Conservation (phyloP, 2,113 vertebrate species). For the Ranitomeya imitator region DNA sequence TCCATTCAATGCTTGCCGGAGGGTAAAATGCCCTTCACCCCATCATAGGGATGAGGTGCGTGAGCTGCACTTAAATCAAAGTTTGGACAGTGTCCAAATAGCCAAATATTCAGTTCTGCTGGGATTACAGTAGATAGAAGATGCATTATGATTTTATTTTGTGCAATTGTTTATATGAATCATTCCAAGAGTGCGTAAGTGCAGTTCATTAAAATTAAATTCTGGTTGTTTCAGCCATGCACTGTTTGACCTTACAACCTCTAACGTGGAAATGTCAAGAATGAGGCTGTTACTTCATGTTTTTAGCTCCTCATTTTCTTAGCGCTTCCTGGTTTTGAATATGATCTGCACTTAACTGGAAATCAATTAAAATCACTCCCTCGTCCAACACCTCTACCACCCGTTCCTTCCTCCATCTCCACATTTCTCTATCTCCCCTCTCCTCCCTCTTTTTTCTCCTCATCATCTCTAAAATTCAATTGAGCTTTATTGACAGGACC, state of each 20-base stretch:
- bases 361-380: neutral
- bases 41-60: neutral
- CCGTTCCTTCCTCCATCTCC: too few species aligned
- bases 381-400: too few species aligned
- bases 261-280: slow-evolving; percentile 22
- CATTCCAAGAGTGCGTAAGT: neutral
- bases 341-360: neutral
- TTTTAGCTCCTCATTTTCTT: neutral
- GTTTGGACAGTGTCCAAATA: neutral
- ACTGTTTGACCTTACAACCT: neutral
- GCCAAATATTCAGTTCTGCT: neutral
- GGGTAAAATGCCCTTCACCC: too few species aligned
- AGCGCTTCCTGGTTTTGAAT: slow-evolving; percentile 43
- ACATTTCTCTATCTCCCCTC: too few species aligned
- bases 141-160: neutral
- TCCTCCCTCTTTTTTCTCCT: too few species aligned
- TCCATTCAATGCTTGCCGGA: neutral
- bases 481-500: too few species aligned
- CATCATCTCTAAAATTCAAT: too few species aligned
- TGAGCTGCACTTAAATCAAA: neutral
- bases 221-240: neutral
- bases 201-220: neutral
- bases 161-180: neutral
- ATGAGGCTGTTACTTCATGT: slow-evolving; percentile 26
- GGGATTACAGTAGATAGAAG: neutral